Percentiles rank a stretch among this genome's conserved stretches.
Conservation (phyloP, 2,113 vertebrate species). For the Hassar affinis region DNA sequence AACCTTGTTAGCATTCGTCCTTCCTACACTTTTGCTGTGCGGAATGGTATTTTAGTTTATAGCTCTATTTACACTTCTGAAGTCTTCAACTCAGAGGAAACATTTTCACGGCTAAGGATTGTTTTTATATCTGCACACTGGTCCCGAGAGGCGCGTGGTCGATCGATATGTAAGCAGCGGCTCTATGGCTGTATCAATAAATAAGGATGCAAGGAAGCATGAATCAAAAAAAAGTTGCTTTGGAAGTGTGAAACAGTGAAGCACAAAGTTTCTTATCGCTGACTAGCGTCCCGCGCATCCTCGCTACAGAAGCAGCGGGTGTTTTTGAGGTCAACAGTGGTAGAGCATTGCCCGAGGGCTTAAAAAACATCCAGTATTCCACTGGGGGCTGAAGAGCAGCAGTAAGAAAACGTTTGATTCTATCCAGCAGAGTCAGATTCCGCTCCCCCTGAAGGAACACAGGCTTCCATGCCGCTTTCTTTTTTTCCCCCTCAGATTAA, state of each 20-base stretch:
- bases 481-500: constrained; percentile 1
- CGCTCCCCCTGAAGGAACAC: constrained; percentile 33
- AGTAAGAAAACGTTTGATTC: constrained; percentile 38
- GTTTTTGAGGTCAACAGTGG: constrained; percentile 53
- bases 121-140: constrained; percentile 39
- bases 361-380: constrained; percentile 53
- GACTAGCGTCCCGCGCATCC: constrained; percentile 45
- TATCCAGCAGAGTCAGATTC: constrained; percentile 46
- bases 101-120: constrained; percentile 41
- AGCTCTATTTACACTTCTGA: constrained; percentile 1
- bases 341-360: constrained; percentile 55
- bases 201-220: constrained; percentile 52
- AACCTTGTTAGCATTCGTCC: background rate
- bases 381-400: constrained; percentile 14
- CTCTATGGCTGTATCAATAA: constrained; percentile 54
- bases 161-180: constrained; percentile 61
- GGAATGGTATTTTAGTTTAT: background rate
- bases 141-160: constrained; percentile 44
- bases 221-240: constrained; percentile 47
- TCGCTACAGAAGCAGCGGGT: constrained; percentile 42
- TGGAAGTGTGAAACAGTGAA: constrained; percentile 49
- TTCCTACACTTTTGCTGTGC: background rate
- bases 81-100: background rate
- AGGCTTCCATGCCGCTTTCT: background rate
- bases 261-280: constrained; percentile 44